Base-by-base conservation (phyloP, 92 coral and sea anemone species). In the Palythoa heliodiscus region DNA sequence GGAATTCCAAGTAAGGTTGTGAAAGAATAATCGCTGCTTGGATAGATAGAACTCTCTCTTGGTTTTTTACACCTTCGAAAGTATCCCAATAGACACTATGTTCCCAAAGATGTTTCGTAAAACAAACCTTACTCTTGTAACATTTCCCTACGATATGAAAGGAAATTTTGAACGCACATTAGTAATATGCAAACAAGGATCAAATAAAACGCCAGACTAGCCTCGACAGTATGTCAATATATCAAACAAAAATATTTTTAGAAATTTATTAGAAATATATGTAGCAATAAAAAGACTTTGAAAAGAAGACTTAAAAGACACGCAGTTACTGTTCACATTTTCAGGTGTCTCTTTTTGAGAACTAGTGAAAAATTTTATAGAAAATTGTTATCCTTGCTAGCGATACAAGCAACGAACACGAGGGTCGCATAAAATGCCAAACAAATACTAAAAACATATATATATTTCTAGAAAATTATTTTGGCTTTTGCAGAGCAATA, bases 21-120 rank as follows among this genome's bases (percentile, higher is more conserved):
- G 99, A 97, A 2, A 97, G 98, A 43, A 97, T 97, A 6, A 97
- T 97, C 12, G 99, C 99, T 60, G 99, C 99, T 87, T 97, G 99
- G 16, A 97, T 97, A 11, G 99, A 97, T 68, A 97, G 87, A 71
- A 97, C 99, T 77, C 99, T 87, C 74, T 97, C 99, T 78, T 97
- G 99, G 64, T 97, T 97, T 87, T 97, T 97, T 11, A 97, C 95
- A 47, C 98, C 99, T 80, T 97, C 99, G 73, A 97, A 97, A 11
- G 95, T 90, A 74, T 97, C 99, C 99, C 99, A 97, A 76, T 97
- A 97, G 6, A 97, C 91, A 50, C 98, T 95, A 52, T 97, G 99
- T 48, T 97, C 99, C 99, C 99, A 97, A 71, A 97, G 75, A 90
- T 97, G 99, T 80, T 97, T 97, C 7, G 99, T 97, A 64, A 97